Conservation (phyloP, 2,888 invertebrate species). For the Mylabris sibirica region DNA sequence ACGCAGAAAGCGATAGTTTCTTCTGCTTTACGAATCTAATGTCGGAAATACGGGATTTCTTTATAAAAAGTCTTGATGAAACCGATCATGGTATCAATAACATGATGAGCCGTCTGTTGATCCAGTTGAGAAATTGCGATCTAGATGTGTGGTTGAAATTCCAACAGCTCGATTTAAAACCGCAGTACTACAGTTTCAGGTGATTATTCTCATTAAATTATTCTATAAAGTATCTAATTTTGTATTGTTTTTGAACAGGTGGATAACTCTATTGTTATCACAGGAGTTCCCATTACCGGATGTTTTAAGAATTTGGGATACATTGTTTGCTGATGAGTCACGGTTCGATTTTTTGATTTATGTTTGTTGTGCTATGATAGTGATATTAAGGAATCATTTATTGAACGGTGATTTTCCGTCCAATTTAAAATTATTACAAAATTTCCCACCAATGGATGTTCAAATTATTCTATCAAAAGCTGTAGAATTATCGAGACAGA, state of each 20-base stretch:
- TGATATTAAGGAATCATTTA: slow-evolving; percentile 86
- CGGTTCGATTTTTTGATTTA: slow-evolving; percentile 91
- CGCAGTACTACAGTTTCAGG: slow-evolving; percentile 97
- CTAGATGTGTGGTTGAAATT: slow-evolving; percentile 78
- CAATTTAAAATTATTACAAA: slow-evolving; percentile 93
- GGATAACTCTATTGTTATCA: slow-evolving; percentile 93
- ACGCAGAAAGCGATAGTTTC: slow-evolving; percentile 97
- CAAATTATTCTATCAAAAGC: slow-evolving; percentile 83
- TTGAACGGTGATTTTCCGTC: slow-evolving; percentile 89
- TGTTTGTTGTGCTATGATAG: slow-evolving; percentile 97
- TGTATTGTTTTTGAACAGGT: slow-evolving; percentile 66
- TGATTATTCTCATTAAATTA: slow-evolving; percentile 49
- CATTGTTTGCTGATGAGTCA: slow-evolving; percentile 87
- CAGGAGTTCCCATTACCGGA: slow-evolving; percentile 98
- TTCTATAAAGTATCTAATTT: slow-evolving; percentile 3
- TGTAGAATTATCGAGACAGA: slow-evolving; percentile 66
- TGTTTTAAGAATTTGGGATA: slow-evolving; percentile 97
- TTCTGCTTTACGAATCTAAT: slow-evolving; percentile 98
- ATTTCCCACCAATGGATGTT: slow-evolving; percentile 89
- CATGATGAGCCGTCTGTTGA: slow-evolving; percentile 85
- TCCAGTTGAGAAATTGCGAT: slow-evolving; percentile 80
- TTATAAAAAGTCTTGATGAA: slow-evolving; percentile 95
- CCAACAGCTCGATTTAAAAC: slow-evolving; percentile 84
- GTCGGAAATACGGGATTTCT: slow-evolving; percentile 97
- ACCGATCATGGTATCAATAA: slow-evolving; percentile 89